phyloP scores from a whole-genome alignment of 2,888 invertebrate species.

The Noctua janthina region DNA sequence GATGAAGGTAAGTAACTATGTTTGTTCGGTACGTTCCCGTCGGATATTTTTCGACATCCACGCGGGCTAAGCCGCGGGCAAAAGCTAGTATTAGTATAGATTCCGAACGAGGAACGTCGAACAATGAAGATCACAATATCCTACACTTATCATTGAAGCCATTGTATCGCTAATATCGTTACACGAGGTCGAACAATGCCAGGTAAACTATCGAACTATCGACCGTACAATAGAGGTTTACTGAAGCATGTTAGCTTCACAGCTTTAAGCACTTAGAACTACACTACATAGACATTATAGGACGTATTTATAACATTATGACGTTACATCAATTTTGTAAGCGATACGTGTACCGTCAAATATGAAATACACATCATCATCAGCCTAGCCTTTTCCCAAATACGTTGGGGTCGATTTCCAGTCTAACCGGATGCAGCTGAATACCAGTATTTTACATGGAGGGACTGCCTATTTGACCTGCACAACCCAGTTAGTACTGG shows the following conservation, averaged over 20 bases:
- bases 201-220: neutral
- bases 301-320: neutral
- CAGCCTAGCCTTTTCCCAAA: too few species aligned
- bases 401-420: too few species aligned
- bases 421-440: too few species aligned
- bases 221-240: neutral
- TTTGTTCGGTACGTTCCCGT: too few species aligned
- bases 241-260: slow-evolving; percentile 14
- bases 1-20: too few species aligned
- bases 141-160: neutral
- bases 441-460: too few species aligned
- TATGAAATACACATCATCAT: too few species aligned
- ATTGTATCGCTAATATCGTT: slow-evolving; percentile 13
- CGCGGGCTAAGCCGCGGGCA: too few species aligned
- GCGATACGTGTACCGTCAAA: neutral
- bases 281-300: neutral
- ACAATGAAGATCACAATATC: neutral
- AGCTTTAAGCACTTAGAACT: neutral
- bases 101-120: neutral
- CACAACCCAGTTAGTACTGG: too few species aligned
- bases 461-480: too few species aligned
- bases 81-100: neutral
- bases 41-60: too few species aligned
- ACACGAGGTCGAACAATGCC: slow-evolving; percentile 12
- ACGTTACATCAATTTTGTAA: neutral